A percentile compares a stretch with the other conserved stretches of the same genome.
Conservation (phyloP, 2,797 vertebrate genomes). For the Peromyscus eremicus region DNA sequence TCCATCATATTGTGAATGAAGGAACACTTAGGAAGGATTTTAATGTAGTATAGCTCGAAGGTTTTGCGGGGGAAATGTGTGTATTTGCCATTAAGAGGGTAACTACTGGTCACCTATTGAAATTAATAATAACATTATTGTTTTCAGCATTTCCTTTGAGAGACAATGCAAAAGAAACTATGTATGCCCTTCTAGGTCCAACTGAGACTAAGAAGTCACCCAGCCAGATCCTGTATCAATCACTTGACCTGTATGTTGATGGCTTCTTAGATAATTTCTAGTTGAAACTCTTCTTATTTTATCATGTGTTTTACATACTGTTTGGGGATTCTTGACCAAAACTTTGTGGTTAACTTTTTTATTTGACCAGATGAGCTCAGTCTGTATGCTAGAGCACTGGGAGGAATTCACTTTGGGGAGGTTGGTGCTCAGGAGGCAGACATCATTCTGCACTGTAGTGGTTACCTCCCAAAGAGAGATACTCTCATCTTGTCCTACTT, state of each 20-base stretch:
- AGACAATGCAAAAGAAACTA: constrained; percentile 37
- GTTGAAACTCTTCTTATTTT: constrained; percentile 26
- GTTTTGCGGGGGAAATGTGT: not conserved
- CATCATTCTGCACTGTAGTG: not conserved
- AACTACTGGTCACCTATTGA: not conserved
- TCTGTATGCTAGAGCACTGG: constrained; percentile 5
- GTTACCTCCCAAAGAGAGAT: not conserved
- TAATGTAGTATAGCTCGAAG: not conserved
- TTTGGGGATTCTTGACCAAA: constrained; percentile 40
- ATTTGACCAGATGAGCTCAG: not conserved
- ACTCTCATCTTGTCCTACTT: not conserved
- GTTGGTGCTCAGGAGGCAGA: not conserved
- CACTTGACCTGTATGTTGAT: not conserved
- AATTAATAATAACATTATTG: constrained; percentile 18
- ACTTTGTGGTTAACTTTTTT: constrained; percentile 31
- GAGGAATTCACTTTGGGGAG: not conserved
- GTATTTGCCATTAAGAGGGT: not conserved
- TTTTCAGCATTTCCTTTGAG: constrained; percentile 13
- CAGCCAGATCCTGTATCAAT: not conserved
- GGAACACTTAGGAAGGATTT: not conserved
- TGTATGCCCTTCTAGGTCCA: not conserved
- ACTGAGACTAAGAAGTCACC: not conserved
- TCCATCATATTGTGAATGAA: constrained; percentile 37
- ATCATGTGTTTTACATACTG: not conserved
- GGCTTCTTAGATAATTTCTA: constrained; percentile 48